Evolutionary conservation across 2,113 vertebrate species (phyloP).

Genomic region (Dolichotis patagonum): DNA sequence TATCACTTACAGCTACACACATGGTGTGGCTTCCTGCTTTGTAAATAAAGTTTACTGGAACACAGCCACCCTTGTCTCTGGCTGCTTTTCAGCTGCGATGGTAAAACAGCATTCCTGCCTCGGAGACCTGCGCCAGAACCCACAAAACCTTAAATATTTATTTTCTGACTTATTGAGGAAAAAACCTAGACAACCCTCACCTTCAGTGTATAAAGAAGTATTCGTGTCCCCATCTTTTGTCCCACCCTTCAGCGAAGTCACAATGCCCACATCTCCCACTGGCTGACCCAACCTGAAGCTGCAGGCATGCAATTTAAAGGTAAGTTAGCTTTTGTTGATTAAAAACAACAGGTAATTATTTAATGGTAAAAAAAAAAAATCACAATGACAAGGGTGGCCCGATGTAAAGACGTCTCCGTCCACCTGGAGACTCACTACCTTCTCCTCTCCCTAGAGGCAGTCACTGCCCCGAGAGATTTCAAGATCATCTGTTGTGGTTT

Average conservation of each 20-base stretch:
- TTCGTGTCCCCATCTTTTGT: neutral
- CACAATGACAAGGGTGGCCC: neutral
- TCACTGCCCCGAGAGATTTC: neutral
- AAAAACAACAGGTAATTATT: neutral
- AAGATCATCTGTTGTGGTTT: neutral
- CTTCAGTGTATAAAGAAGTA: neutral
- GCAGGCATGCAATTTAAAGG: neutral
- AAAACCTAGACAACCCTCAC: neutral
- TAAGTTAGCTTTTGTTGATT: no score
- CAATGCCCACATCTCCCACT: neutral
- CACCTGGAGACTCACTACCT: no score
- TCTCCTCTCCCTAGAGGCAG: no score
- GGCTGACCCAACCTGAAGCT: neutral
- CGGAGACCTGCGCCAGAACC: neutral
- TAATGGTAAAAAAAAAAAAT: neutral
- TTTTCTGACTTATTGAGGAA: neutral
- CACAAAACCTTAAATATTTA: neutral
- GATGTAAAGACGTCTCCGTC: neutral
- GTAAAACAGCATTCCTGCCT: neutral
- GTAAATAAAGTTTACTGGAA: neutral
- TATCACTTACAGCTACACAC: neutral
- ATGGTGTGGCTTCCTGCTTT: neutral
- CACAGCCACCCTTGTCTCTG: neutral
- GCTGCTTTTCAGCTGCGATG: neutral
- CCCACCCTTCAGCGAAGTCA: neutral